These are phyloP conservation scores for Dendrocopos noguchii DNA, from an alignment of 2,113 vertebrate species.

Conservation along the genomic window DNA sequence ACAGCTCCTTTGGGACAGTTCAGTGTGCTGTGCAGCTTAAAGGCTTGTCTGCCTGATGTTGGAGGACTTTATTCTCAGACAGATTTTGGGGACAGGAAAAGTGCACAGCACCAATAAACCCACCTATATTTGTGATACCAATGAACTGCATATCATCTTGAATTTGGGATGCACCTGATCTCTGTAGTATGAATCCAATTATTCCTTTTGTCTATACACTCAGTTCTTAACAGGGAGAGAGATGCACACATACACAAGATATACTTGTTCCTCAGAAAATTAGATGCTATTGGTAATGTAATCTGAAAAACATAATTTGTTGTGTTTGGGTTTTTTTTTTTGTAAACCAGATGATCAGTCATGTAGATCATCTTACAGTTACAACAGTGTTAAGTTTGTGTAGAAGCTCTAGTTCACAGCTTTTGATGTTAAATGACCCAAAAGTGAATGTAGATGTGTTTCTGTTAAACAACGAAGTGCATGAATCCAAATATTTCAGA, in stretches of 20 bases:
- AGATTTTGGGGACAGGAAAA: background rate
- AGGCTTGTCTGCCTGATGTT: background rate
- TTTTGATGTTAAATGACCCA: background rate
- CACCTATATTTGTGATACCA: background rate
- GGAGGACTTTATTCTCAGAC: background rate
- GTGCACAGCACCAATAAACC: rapidly evolving
- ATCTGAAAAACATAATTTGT: background rate
- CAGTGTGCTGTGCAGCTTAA: rapidly evolving
- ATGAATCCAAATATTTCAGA: background rate
- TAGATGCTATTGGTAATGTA: background rate
- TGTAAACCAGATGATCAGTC: background rate
- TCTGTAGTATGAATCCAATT: background rate
- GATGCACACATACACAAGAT: background rate
- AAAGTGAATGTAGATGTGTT: background rate
- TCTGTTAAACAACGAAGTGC: background rate
- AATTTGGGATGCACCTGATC: background rate
- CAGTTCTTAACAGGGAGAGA: background rate
- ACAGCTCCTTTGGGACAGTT: background rate
- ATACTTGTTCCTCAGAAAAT: background rate
- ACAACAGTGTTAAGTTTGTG: background rate
- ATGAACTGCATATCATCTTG: background rate
- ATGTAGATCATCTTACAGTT: background rate
- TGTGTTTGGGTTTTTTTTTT: background rate
- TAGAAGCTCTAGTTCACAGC: background rate
- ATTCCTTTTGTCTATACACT: background rate